Evolutionary conservation across 1,140 invertebrate genomes (phyloP), one percentile per base, ranked within the genome.

Genomic region (Drosophila novamexicana): DNA sequence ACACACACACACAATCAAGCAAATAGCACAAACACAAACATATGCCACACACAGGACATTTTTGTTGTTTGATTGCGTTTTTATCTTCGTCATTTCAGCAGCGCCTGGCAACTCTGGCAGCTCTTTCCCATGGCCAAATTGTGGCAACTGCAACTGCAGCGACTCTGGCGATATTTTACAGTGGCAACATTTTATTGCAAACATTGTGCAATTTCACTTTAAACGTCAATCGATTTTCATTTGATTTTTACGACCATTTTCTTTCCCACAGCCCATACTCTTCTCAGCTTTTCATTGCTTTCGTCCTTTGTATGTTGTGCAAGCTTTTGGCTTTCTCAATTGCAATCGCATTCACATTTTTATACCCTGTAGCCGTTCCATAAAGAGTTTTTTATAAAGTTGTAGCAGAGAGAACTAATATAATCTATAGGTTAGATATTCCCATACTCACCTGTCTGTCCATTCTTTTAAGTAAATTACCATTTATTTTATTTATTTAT

Each of bases 1-100:
- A 29, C 45, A 56, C 40, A 16, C 42, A 58, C 50, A 49, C 32
- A 68, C 45, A 57, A 9, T 29, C 32, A 66, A 59, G 18, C 16
- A 49, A 34, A 57, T 22, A 72, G 40, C 50, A 76, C 68, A 71
- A 75, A 85, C 62, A 79, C 67, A 82, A 82, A 79, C 83, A 86
- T 65, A 78, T 85, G 82, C 54, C 65, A 61, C 37, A 58, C 32
- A 45, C 56, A 73, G 65, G 18, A 57, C 64, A 75, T 85, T 86
- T 88, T 86, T 86, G 82, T 76, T 86, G 83, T 88, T 88, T 86
- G 83, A 86, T 86, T 86, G 77, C 83, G 83, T 88, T 86, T 86
- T 86, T 86, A 86, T 86, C 83, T 83, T 83, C 83, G 83, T 88
- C 83, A 86, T 88, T 86, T 86, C 83, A 88, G 83, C 66, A 82